These are phyloP conservation scores for Cyclopterus lumpus DNA, from an alignment of 2,797 vertebrate species.

Conservation along the genomic window DNA sequence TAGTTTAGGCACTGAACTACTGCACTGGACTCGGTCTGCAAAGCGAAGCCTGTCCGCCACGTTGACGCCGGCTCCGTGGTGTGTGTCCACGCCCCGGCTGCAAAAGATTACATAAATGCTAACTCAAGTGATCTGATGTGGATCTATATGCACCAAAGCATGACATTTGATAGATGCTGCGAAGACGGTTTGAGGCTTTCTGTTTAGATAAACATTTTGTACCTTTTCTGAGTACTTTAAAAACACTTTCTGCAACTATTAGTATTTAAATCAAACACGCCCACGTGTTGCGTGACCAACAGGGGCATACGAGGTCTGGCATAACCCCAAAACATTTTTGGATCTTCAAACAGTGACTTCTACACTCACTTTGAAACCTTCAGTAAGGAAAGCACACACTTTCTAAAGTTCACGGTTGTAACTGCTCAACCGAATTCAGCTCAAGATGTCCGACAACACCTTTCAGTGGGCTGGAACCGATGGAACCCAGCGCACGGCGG, in stretches of 20 bases:
- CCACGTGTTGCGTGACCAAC: not conserved
- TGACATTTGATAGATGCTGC: not conserved
- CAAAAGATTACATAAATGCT: not conserved
- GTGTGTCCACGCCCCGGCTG: not conserved
- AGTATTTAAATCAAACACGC: not conserved
- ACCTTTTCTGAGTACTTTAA: not conserved
- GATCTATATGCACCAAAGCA: not conserved
- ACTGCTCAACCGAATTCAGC: not conserved
- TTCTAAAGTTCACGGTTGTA: not conserved
- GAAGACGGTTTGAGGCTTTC: not conserved
- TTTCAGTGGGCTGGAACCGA: not conserved
- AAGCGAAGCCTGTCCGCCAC: slow-evolving; percentile 60
- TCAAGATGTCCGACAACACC: not conserved
- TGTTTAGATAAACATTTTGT: not conserved
- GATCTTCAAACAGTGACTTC: no score
- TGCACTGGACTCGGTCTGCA: slow-evolving; percentile 75
- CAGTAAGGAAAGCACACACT: not conserved
- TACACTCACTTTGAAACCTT: no score
- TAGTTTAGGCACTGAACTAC: slow-evolving; percentile 92
- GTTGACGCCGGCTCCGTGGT: not conserved
- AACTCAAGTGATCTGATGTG: not conserved
- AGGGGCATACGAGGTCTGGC: not conserved
- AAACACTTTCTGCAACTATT: not conserved
- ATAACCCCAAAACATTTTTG: no score
- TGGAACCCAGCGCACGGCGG: no score